phyloP scores from a whole-genome alignment of 2,797 vertebrate genomes.

The Leontocebus nigricollis region DNA sequence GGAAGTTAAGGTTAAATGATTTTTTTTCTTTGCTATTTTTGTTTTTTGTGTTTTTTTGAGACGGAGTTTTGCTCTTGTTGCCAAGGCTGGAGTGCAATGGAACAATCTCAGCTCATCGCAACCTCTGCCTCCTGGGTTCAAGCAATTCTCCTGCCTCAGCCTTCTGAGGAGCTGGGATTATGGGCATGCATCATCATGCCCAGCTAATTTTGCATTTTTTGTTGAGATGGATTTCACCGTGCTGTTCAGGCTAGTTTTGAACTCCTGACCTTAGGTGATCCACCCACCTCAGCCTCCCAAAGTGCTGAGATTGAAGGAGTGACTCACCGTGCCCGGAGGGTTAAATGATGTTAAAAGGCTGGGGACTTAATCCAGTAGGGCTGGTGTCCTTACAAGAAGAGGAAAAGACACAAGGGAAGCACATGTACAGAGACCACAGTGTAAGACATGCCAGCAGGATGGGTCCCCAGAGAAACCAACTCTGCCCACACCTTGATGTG shows the following conservation, averaged over 20 bases:
- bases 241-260: neutral
- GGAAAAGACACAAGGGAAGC: neutral
- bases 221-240: neutral
- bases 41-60: neutral
- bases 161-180: neutral
- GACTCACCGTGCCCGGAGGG: accelerated
- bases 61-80: neutral
- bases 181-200: neutral
- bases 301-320: neutral
- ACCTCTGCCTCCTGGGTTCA: neutral
- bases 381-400: neutral
- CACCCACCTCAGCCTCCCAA: neutral
- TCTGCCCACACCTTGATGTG: neutral
- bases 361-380: neutral
- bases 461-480: neutral
- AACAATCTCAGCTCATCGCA: neutral
- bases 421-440: neutral
- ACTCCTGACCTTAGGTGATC: neutral
- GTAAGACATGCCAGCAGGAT: neutral
- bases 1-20: neutral
- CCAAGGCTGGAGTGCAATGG: accelerated
- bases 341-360: neutral
- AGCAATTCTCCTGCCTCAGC: neutral
- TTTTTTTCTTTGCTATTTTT: neutral
- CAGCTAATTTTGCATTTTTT: neutral